Evolutionary conservation across 2,888 invertebrate genomes (phyloP).

Genomic region (Nemotelus pantherinus): DNA sequence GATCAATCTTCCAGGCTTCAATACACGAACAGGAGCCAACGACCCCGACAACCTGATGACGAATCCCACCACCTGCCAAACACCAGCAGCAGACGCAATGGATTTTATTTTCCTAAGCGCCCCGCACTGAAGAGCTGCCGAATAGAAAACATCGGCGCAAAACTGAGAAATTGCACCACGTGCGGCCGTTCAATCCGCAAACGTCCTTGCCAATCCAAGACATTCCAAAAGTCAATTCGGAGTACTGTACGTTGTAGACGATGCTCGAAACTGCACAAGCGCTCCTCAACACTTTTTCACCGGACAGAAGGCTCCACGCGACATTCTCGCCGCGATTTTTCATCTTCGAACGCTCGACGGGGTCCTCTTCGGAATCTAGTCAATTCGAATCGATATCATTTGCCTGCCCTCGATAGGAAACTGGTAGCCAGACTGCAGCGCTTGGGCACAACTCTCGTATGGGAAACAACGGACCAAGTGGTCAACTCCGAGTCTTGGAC

Average conservation of each 20-base stretch:
- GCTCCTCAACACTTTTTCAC: not conserved
- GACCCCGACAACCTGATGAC: constrained; percentile 18
- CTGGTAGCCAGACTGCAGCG: constrained; percentile 62
- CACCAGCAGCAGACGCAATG: constrained; percentile 47
- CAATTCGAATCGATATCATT: constrained; percentile 49
- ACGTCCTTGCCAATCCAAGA: not conserved
- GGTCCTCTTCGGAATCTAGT: not conserved
- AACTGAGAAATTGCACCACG: constrained; percentile 55
- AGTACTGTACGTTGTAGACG: not conserved
- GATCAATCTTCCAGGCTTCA: not conserved
- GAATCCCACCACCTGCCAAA: constrained; percentile 31
- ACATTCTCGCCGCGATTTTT: not conserved
- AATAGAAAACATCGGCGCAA: constrained; percentile 54
- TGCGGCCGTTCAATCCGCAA: constrained; percentile 53
- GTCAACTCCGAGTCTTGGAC: not conserved
- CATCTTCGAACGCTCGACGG: not conserved
- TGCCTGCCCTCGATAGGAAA: constrained; percentile 61
- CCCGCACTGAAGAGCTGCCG: constrained; percentile 45
- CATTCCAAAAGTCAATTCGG: constrained; percentile 18
- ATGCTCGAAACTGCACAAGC: not conserved
- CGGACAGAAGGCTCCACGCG: not conserved
- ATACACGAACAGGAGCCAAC: not conserved
- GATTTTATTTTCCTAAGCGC: constrained; percentile 52
- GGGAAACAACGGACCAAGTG: constrained; percentile 51
- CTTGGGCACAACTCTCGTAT: constrained; percentile 60